These are phyloP conservation scores for Sialia sialis DNA, from an alignment of 2,113 vertebrate species.

Conservation along the genomic window DNA sequence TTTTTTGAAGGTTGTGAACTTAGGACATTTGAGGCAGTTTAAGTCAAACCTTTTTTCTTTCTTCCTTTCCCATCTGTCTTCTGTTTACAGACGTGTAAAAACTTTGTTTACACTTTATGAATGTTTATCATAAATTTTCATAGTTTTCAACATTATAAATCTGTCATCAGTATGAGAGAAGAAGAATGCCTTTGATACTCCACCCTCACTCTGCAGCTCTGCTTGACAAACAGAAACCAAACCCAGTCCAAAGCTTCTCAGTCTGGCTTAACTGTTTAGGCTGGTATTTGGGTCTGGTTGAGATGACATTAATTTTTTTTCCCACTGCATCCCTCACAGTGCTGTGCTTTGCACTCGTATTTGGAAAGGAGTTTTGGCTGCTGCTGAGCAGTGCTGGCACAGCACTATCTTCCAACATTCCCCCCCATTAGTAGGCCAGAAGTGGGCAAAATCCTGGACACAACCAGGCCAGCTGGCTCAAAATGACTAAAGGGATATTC, in stretches of 20 bases:
- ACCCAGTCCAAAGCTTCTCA: not conserved
- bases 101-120: not conserved
- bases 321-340: not conserved
- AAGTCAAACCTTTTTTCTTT: not conserved
- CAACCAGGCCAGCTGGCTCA: not conserved
- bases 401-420: not conserved
- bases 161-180: not conserved
- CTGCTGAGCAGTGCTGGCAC: not conserved
- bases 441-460: not conserved
- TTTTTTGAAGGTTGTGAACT: not conserved
- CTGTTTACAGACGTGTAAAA: not conserved
- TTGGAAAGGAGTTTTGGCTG: not conserved
- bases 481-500: not conserved
- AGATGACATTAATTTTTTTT: accelerated
- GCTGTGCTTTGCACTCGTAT: not conserved
- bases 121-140: not conserved
- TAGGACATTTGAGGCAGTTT: not conserved
- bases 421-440: accelerated
- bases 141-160: not conserved
- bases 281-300: not conserved
- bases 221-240: not conserved
- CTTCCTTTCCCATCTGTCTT: not conserved
- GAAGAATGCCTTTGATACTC: not conserved
- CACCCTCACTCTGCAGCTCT: not conserved
- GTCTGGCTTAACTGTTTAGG: not conserved